A percentile compares a stretch with the other conserved stretches of the same genome.
These are phyloP conservation scores for Piezodorus guildinii DNA, from an alignment of 1,140 invertebrate genomes.

Conservation along the genomic window DNA sequence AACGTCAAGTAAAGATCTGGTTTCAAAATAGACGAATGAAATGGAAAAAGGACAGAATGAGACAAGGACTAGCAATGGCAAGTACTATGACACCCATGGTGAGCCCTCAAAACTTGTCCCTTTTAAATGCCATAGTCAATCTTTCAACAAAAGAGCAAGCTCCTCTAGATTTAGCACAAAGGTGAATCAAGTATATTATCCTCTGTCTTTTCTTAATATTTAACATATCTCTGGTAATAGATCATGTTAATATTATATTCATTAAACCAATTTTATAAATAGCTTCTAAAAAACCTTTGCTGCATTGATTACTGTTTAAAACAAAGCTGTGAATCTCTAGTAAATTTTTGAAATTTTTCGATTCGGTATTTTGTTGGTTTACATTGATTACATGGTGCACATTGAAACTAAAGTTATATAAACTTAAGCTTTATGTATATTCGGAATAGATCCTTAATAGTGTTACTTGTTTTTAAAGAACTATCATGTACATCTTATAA, in stretches of 20 bases:
- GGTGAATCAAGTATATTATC: slow-evolving; percentile 7
- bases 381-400: no score
- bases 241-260: not conserved
- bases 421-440: no score
- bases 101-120: slow-evolving; percentile 15
- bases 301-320: no score
- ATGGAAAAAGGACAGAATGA: slow-evolving; percentile 76
- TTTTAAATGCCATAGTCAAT: slow-evolving; percentile 24
- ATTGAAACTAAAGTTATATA: no score
- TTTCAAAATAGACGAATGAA: slow-evolving; percentile 96
- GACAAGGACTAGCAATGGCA: slow-evolving; percentile 17
- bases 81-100: slow-evolving; percentile 7
- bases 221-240: not conserved
- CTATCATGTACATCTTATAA: no score
- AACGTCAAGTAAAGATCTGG: slow-evolving; percentile 95
- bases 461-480: no score
- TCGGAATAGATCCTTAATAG: no score
- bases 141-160: slow-evolving; percentile 22
- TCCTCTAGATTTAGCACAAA: slow-evolving; percentile 20
- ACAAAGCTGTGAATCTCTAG: no score
- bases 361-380: no score
- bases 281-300: no score
- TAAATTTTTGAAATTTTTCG: no score
- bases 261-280: no score
- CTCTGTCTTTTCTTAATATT: not conserved